phyloP scores from a whole-genome alignment of 2,797 vertebrate genomes.

The Tadarida brasiliensis region DNA sequence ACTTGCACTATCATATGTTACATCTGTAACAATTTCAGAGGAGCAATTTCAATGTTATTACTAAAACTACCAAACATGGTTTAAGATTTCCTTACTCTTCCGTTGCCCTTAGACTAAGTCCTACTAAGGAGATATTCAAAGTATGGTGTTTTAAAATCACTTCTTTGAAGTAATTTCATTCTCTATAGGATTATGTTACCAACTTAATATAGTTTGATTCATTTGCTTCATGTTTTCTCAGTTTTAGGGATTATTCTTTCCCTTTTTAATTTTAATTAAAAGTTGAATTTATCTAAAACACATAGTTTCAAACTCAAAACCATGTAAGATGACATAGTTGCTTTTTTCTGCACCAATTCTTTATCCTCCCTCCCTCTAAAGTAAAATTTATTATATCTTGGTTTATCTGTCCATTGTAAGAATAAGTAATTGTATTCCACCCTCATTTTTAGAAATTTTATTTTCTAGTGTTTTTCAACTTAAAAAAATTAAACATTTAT shows the following conservation, averaged over 20 bases:
- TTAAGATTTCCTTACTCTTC: conserved; percentile 37
- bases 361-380: background rate
- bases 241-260: background rate
- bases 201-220: conserved; percentile 22
- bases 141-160: background rate
- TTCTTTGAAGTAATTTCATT: conserved; percentile 26
- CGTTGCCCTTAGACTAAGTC: conserved; percentile 38
- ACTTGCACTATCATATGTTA: background rate
- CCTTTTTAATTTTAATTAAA: background rate
- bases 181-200: conserved; percentile 31
- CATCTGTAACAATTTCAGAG: background rate
- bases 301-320: conserved; percentile 42
- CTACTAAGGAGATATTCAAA: conserved; percentile 25
- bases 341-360: background rate
- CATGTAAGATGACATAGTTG: background rate
- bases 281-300: background rate
- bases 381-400: background rate
- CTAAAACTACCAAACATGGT: background rate
- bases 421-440: background rate
- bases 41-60: background rate
- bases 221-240: background rate
- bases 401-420: background rate
- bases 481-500: background rate
- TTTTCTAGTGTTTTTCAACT: background rate
- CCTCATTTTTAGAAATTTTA: background rate